These are phyloP conservation scores for Strix aluco DNA, from an alignment of 2,113 vertebrate species.

Conservation along the genomic window DNA sequence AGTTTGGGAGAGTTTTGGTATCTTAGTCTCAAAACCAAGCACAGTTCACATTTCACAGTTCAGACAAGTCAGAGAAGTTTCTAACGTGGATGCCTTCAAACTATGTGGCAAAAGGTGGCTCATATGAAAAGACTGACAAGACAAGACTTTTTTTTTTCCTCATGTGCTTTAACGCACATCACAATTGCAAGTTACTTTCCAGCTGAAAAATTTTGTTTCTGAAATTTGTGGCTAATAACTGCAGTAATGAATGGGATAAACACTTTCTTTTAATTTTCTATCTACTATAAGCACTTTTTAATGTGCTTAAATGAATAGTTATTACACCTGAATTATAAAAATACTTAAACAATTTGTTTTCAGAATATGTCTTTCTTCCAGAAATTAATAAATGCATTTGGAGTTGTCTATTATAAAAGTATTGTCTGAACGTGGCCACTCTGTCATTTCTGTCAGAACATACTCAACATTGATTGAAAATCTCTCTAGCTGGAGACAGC, in stretches of 20 bases:
- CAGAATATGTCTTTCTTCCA: slow-evolving; percentile 18
- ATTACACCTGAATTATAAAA: neutral
- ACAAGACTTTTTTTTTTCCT: neutral
- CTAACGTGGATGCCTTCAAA: rapidly evolving
- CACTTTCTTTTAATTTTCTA: neutral
- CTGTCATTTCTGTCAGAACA: neutral
- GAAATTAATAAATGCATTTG: slow-evolving; percentile 68
- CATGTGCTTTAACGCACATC: neutral
- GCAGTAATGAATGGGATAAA: neutral
- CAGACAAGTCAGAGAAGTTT: neutral
- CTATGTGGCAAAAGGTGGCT: neutral
- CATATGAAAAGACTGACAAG: neutral
- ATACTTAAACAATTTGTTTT: neutral
- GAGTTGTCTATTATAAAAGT: slow-evolving; percentile 21
- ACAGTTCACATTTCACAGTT: neutral
- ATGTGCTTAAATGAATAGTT: neutral
- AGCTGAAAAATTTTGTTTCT: slow-evolving; percentile 46
- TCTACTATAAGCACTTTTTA: neutral
- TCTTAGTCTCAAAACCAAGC: neutral
- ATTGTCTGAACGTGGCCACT: neutral
- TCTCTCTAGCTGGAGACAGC: neutral
- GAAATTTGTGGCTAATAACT: slow-evolving; percentile 60
- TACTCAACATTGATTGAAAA: neutral
- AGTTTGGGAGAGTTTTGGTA: neutral
- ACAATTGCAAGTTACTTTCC: slow-evolving; percentile 51